These are phyloP conservation scores for Siniperca undulata DNA, from an alignment of 2,797 vertebrate genomes.

Conservation along the genomic window DNA sequence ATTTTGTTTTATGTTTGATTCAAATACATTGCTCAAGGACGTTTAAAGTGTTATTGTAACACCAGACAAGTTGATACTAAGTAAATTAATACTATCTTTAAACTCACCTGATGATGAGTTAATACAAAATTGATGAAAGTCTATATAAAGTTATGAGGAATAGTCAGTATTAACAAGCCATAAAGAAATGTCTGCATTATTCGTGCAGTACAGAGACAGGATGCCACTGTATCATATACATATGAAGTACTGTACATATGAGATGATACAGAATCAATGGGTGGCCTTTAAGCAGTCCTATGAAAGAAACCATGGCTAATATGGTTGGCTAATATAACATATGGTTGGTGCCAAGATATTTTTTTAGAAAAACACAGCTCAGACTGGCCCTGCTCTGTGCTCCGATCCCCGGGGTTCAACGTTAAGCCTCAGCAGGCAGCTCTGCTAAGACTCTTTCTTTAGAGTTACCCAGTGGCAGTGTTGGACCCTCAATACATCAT, in stretches of 20 bases:
- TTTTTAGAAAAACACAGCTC: conserved; percentile 13
- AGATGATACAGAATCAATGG: conserved; percentile 32
- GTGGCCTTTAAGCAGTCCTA: conserved; percentile 9
- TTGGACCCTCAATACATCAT: conserved; percentile 41
- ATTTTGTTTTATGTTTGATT: background rate
- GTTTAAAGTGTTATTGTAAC: background rate
- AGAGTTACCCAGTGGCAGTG: conserved; percentile 34
- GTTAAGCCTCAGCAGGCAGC: conserved; percentile 56
- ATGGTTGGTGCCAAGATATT: conserved; percentile 25
- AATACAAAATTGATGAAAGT: background rate
- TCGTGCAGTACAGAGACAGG: background rate
- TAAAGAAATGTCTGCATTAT: background rate
- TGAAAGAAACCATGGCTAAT: conserved; percentile 44
- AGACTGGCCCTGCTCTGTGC: conserved; percentile 21
- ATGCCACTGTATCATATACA: conserved; percentile 15
- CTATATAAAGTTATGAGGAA: background rate
- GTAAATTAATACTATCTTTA: background rate
- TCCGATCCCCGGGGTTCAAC: conserved; percentile 36
- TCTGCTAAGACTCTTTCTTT: conserved; percentile 38
- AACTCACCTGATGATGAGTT: background rate
- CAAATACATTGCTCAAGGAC: background rate
- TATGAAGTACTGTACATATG: conserved; percentile 5
- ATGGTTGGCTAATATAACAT: no score
- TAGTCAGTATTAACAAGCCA: background rate
- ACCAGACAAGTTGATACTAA: background rate